phyloP scores from a whole-genome alignment of 2,797 vertebrate genomes.

The Myotis daubentonii region DNA sequence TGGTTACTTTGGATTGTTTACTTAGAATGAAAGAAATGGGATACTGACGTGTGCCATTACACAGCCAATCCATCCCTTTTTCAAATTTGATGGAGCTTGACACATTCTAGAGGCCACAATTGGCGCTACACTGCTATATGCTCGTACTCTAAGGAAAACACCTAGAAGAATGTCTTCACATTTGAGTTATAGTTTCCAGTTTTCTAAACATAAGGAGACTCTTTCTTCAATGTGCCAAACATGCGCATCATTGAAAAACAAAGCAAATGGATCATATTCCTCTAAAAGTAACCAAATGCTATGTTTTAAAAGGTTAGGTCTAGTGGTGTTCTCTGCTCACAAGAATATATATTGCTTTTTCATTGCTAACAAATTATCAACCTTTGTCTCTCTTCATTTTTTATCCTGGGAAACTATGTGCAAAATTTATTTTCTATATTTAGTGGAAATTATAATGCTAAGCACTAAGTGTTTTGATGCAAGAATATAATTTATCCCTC shows the following conservation, averaged over 20 bases:
- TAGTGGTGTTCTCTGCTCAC: conserved; percentile 42
- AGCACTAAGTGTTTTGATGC: conserved; percentile 37
- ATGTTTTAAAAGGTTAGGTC: conserved; percentile 55
- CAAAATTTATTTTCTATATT: conserved; percentile 46
- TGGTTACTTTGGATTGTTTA: neutral
- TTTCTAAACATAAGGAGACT: neutral
- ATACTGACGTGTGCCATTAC: neutral
- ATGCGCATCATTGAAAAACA: neutral
- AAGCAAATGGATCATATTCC: conserved; percentile 34
- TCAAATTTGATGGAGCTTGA: neutral
- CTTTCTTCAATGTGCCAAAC: neutral
- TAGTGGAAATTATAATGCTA: conserved; percentile 22
- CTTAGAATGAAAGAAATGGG: neutral
- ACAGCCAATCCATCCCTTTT: neutral
- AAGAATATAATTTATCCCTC: conserved; percentile 52
- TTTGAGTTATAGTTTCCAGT: neutral
- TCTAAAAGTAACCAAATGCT: conserved; percentile 33
- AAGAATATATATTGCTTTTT: conserved; percentile 62
- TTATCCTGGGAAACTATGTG: conserved; percentile 42
- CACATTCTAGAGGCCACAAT: neutral
- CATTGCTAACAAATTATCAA: conserved; percentile 66
- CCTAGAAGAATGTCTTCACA: neutral
- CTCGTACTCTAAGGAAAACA: conserved; percentile 19
- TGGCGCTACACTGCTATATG: neutral
- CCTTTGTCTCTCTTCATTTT: conserved; percentile 29